Percentiles rank a stretch among this genome's conserved stretches.
phyloP scores from a whole-genome alignment of 2,797 vertebrate species.

The Macrochelys suwanniensis region DNA sequence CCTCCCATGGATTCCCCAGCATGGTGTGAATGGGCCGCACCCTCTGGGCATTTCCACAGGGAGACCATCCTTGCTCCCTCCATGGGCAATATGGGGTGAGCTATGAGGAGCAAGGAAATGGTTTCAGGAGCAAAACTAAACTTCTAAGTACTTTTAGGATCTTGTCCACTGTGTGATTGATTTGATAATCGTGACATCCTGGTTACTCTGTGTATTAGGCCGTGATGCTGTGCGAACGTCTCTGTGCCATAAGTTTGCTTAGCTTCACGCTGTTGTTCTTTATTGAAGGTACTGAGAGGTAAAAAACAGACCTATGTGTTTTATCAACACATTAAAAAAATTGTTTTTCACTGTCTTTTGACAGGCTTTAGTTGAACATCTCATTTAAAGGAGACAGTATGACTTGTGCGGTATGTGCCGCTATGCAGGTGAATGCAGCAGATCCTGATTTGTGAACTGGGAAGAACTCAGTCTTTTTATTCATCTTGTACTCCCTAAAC shows the following conservation, averaged over 20 bases:
- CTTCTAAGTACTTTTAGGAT: neutral
- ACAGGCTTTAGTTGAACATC: neutral
- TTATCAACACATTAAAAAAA: rapidly evolving
- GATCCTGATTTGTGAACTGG: neutral
- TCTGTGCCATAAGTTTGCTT: neutral
- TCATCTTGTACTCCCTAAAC: constrained; percentile 1
- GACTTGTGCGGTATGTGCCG: neutral
- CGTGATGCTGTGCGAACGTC: rapidly evolving
- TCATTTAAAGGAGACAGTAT: neutral
- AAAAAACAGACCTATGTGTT: neutral
- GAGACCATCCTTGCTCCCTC: neutral
- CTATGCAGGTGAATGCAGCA: neutral
- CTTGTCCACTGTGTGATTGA: neutral
- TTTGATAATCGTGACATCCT: neutral
- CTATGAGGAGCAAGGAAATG: neutral
- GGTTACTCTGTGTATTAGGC: neutral
- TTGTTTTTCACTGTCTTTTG: neutral
- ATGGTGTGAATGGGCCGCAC: neutral
- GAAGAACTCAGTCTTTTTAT: constrained; percentile 30
- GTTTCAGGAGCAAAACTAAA: neutral
- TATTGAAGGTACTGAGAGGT: neutral
- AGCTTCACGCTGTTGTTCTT: neutral
- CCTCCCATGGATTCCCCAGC: neutral
- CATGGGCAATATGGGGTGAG: neutral
- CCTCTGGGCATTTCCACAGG: neutral